Evolutionary conservation across 2,797 vertebrate genomes (phyloP), one percentile per base, ranked within the genome.

Genomic region (Coccyzus lansbergi): DNA sequence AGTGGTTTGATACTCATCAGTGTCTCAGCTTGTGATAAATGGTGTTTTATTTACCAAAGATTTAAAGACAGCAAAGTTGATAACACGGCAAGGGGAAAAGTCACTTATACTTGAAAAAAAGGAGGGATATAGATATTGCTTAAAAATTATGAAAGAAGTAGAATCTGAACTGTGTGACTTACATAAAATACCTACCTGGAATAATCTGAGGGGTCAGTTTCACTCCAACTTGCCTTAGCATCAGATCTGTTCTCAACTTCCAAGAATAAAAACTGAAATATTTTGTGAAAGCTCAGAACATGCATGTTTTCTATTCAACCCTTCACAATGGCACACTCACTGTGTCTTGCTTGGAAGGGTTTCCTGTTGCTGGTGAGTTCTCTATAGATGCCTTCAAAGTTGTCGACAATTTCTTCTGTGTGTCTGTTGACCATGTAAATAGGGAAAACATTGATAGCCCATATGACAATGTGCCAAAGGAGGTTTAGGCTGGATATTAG

Each of bases 341-440:
- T 8, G 46, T 7, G 10, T n/a, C 90, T 96, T 93, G 97, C 98
- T 98, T 98, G 98, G 98, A 98, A 97, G 96, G 99, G 98, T 53
- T 99, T 98, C 7, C 98, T 92, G 9, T 98, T 97, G 25, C 98
- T 98, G 25, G 97, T 97, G 70, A 99, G 96, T 53, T 98, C 96
- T 86, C 98, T 97, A 91, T 98, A 98, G 97, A 99, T 98, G 44
- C 96, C 97, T 88, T 98, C 96, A 80, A 99, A 99, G 94, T 98
- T 97, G 18, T 86, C 90, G n/a, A 98, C 97, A 34, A 98, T 98
- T 84, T 98, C 98, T 80, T 95, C 87, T 56, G 98, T 88, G 67
- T 96, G 92, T 97, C 97, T 98, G 31, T 98, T 98, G 36, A 98
- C 93, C 64, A 98, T 82, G 10, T 98, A 97, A 28, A 53, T 63